These are phyloP conservation scores for Choloepus didactylus DNA, from an alignment of 2,797 vertebrate species.

Conservation along the genomic window DNA sequence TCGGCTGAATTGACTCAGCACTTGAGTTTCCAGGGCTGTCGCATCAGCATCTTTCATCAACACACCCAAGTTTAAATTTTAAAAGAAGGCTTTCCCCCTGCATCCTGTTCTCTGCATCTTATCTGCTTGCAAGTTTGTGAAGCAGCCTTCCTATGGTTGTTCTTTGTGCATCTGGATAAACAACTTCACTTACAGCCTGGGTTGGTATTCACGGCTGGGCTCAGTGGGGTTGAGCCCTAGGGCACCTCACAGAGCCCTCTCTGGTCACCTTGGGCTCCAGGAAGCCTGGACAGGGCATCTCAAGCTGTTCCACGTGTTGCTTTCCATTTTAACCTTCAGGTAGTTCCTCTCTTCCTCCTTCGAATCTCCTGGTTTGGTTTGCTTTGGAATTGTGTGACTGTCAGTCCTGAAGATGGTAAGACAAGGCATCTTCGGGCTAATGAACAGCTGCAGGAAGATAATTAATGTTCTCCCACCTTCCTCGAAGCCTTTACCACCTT, in stretches of 20 bases:
- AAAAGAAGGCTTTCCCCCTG: not conserved
- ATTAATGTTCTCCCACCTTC: conserved; percentile 88
- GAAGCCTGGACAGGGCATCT: conserved; percentile 19
- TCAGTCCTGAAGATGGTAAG: conserved; percentile 78
- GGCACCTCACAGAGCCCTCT: not conserved
- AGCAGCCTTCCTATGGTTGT: not conserved
- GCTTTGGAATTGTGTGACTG: conserved; percentile 77
- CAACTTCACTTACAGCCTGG: not conserved
- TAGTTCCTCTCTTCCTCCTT: conserved; percentile 68
- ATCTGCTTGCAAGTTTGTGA: not conserved
- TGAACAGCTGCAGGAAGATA: conserved; percentile 87
- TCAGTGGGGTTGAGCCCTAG: not conserved
- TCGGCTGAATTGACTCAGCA: not conserved
- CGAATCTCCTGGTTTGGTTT: conserved; percentile 63
- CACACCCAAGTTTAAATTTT: not conserved
- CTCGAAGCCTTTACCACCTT: conserved; percentile 87
- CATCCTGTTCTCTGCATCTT: not conserved
- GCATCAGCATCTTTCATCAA: not conserved
- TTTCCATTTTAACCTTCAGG: conserved; percentile 83
- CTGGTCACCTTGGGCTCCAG: not conserved
- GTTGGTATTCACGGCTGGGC: not conserved
- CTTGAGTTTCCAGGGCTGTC: not conserved
- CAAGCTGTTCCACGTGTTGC: not conserved
- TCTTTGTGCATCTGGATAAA: conserved; percentile 25
- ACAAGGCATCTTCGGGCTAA: conserved; percentile 74